Evolutionary conservation across 2,113 vertebrate species (phyloP), one percentile per base, ranked within the genome.

Genomic region (Alexandromys fortis): DNA sequence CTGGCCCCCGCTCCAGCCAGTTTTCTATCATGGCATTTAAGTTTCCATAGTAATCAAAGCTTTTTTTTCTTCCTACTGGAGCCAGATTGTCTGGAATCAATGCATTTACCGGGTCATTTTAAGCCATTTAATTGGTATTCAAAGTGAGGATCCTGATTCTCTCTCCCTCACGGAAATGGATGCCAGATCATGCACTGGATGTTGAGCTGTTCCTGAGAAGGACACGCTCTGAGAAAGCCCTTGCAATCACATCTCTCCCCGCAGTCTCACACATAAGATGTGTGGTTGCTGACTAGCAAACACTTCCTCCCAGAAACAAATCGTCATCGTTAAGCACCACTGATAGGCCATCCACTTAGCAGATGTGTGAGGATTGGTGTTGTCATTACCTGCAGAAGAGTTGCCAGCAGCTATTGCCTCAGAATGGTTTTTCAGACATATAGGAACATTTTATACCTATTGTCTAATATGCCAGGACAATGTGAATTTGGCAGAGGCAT

Each of bases 281-380:
- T 86, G 95, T 89, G 88, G 92, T 78, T 94, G 92, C 95, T 91
- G 76, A 89, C 95, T 70, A 86, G 49, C 81, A 65, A 88, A 90
- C 85, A 88, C 67, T 89, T 77, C 92, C 94, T 78, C 96, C 90
- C 94, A 86, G 85, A 97, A 95, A 95, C 88, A 97, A 90, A 94
- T 95, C 81, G 90, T 88, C 92, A 82, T 89, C 21, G 12, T 92
- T 94, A 93, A 82, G 96, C 96, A 91, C 95, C 85, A 86, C 94
- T 92, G 86, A 95, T 95, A 86, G 88, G 92, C 88, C 92, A 94
- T 94, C 92, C 90, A 86, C 95, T 82, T 95, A 97, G 85, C 90
- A 97, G 95, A 95, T 97, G 86, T 88, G 35, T 82, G 94, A 89
- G 94, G 92, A 96, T 35, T 94, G 72, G 88, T 93, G 88, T 49